phyloP scores from a whole-genome alignment of 2,797 vertebrate species.

The Falco berigora region DNA sequence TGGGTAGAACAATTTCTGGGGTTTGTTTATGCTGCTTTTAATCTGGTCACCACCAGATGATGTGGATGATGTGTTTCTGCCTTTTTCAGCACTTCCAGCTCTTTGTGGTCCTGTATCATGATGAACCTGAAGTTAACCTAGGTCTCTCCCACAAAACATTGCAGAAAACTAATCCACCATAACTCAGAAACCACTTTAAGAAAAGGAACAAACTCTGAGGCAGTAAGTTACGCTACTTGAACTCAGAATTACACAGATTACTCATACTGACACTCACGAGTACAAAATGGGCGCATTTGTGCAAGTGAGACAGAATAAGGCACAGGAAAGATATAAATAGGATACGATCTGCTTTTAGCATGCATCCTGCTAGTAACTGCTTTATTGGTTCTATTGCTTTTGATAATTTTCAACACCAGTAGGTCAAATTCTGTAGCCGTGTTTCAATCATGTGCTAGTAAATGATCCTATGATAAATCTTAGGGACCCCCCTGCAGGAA shows the following conservation, averaged over 20 bases:
- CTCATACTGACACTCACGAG: constrained; percentile 4
- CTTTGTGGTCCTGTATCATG: not conserved
- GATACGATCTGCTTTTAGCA: not conserved
- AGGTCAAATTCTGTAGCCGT: not conserved
- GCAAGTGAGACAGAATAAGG: not conserved
- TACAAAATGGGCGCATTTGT: constrained; percentile 19
- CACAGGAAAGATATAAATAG: not conserved
- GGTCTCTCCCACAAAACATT: not conserved
- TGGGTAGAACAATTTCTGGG: not conserved
- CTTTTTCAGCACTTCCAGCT: not conserved
- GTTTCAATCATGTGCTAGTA: not conserved
- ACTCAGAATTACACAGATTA: constrained; percentile 7
- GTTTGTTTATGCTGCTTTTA: not conserved
- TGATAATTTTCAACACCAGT: constrained; percentile 6
- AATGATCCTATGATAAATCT: not conserved
- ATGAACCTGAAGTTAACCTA: not conserved
- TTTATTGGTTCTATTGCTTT: not conserved
- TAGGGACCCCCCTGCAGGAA: not conserved
- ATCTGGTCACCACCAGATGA: not conserved
- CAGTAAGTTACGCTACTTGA: not conserved
- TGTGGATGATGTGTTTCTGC: not conserved
- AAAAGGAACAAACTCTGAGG: not conserved
- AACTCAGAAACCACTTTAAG: not conserved
- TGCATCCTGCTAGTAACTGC: not conserved
- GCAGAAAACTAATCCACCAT: not conserved